Base-by-base conservation (phyloP, 1,140 invertebrate species). In the Brachionus sp. region DNA sequence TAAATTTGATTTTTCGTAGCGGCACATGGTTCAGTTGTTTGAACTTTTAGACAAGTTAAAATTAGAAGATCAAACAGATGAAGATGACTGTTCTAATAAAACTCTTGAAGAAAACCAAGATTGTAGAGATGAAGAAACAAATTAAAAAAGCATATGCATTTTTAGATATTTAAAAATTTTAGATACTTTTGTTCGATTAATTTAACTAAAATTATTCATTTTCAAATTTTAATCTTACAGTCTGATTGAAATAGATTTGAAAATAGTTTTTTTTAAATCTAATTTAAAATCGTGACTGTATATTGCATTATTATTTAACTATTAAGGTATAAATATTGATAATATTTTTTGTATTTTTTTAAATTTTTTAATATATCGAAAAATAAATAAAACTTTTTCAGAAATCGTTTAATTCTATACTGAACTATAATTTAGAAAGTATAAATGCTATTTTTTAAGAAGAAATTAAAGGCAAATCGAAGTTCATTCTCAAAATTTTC, bases 21-120 rank as follows among this genome's bases (percentile, higher is more conserved):
- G 77, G 12, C 77, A 80, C 39, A 80, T 80, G 77, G 19, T 33
- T 57, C 77, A 80, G 25, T 42, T 80, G 12, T 80, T 62, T 37
- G 77, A 80, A 16, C 33, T 62, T 35, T 42, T 80, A 10, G 77
- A 80, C 39, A 33, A 80, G 16, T 16, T 80, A 37, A 80, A 80
- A 19, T 25, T 80, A 23, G 77, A 80, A n/a, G 77, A 80, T 44
- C 25, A 35, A 29, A 42, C 50, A 29, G 62, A 62, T 7, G 77
- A 62, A 42, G 77, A 19, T 10, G 77, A 80, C 53, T 9, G 42
- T 25, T 75, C 70, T 1, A 75, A 75, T 46, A 50, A 19, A 4
- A 75, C 70, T 25, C 25, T 75, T 6, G 70, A 75, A 46, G 70
- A 75, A 25, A 75, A 29, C 13, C 70, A 75, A 13, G 70, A 75